Evolutionary conservation across 1,140 invertebrate species (phyloP).

Genomic region (Ooceraea biroi): DNA sequence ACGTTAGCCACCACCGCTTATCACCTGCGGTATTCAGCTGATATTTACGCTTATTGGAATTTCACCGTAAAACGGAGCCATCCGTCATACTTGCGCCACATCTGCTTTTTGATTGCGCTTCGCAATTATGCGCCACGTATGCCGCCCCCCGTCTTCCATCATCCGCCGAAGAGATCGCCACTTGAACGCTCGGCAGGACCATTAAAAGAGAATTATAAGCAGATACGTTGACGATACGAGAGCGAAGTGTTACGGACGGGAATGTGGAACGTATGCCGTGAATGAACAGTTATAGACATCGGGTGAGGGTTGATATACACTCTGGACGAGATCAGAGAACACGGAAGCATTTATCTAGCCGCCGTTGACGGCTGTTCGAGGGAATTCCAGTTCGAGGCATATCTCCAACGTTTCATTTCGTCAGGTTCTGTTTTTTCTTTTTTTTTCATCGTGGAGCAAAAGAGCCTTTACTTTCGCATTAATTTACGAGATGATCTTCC

Average conservation of each 20-base stretch:
- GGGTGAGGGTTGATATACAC: slow-evolving; percentile 23
- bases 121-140: slow-evolving; percentile 18
- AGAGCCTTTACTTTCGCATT: slow-evolving; percentile 27
- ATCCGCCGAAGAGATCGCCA: slow-evolving; percentile 34
- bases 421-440: not conserved
- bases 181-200: slow-evolving; percentile 5
- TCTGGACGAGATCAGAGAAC: slow-evolving; percentile 38
- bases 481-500: slow-evolving; percentile 24
- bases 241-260: slow-evolving; percentile 44
- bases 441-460: not conserved
- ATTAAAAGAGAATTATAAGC: slow-evolving; percentile 64
- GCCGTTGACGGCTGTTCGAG: slow-evolving; percentile 7
- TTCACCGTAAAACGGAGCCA: not conserved
- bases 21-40: not conserved
- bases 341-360: slow-evolving; percentile 29
- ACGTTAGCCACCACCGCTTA: not conserved
- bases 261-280: slow-evolving; percentile 64
- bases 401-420: slow-evolving; percentile 32
- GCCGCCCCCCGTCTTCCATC: slow-evolving; percentile 10
- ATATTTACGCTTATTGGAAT: not conserved
- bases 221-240: slow-evolving; percentile 51
- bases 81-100: slow-evolving; percentile 12
- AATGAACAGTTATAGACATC: slow-evolving; percentile 65
- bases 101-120: slow-evolving; percentile 30
- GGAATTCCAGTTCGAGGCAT: slow-evolving; percentile 2